phyloP scores from a whole-genome alignment of 2,113 vertebrate species.

The Columbina picui region DNA sequence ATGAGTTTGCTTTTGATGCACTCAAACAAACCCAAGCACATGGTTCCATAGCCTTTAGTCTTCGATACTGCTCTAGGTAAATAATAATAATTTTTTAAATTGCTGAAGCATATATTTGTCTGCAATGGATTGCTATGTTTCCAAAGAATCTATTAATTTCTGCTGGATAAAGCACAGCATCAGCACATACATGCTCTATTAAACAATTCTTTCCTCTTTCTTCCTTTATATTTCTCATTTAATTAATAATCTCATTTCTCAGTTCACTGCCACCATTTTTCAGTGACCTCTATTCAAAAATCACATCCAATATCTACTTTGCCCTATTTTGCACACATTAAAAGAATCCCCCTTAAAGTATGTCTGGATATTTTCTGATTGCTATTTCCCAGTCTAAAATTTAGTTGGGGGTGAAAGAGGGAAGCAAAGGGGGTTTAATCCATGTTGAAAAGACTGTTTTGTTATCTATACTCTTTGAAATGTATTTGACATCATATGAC shows the following conservation, averaged over 20 bases:
- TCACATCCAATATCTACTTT: background rate
- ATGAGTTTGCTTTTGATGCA: background rate
- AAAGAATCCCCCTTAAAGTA: background rate
- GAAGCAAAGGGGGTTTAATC: background rate
- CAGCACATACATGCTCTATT: background rate
- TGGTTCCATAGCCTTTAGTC: background rate
- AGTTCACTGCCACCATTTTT: background rate
- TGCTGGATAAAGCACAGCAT: background rate
- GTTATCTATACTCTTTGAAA: background rate
- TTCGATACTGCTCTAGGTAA: background rate
- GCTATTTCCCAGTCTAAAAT: background rate
- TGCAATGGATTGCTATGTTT: background rate
- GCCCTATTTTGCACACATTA: background rate
- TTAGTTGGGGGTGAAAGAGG: background rate
- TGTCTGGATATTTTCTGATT: background rate
- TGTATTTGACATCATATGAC: background rate
- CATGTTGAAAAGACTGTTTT: background rate
- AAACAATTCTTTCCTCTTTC: background rate
- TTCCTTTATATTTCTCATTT: background rate
- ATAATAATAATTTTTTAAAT: background rate
- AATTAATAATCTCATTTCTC: conserved; percentile 19
- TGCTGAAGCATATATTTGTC: background rate
- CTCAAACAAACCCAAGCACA: background rate
- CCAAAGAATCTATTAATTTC: background rate
- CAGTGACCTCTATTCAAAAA: background rate